Percentiles rank a stretch among this genome's conserved stretches.
These are phyloP conservation scores for Habrosyne pyritoides DNA, from an alignment of 2,888 invertebrate genomes.

Conservation along the genomic window DNA sequence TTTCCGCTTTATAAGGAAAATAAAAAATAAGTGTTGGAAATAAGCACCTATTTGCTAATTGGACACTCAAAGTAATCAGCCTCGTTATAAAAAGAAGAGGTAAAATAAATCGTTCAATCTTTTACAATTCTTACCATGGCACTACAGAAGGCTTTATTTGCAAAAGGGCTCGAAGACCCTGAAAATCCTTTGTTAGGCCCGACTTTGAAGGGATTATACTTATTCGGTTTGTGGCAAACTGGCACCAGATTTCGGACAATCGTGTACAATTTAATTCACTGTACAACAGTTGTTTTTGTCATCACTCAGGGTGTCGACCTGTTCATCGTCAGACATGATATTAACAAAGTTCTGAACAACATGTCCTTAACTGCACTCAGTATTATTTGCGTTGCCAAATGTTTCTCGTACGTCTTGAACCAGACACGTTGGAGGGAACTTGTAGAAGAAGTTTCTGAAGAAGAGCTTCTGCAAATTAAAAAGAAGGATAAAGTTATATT, in stretches of 20 bases:
- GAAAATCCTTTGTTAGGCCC: constrained; percentile 62
- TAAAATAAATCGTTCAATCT: constrained; percentile 14
- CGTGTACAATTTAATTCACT: constrained; percentile 41
- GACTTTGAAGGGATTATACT: constrained; percentile 53
- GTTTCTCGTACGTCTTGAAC: constrained; percentile 36
- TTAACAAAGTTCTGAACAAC: constrained; percentile 50
- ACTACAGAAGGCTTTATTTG: constrained; percentile 34
- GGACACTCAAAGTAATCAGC: constrained; percentile 16
- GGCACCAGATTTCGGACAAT: constrained; percentile 39
- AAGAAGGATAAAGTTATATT: constrained; percentile 26
- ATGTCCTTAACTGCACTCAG: constrained; percentile 49
- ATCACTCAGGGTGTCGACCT: constrained; percentile 48
- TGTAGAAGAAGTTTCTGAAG: constrained; percentile 37
- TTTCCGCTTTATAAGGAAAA: constrained; percentile 13
- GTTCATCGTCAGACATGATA: constrained; percentile 46
- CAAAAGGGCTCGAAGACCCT: constrained; percentile 50
- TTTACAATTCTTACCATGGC: constrained; percentile 31
- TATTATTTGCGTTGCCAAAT: constrained; percentile 44
- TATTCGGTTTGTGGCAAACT: constrained; percentile 55
- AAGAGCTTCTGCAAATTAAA: constrained; percentile 45
- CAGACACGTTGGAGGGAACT: constrained; percentile 40
- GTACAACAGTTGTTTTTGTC: constrained; percentile 40
- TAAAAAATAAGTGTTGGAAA: constrained; percentile 18
- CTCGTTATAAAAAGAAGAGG: constrained; percentile 10
- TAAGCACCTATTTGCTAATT: constrained; percentile 26